Conservation (phyloP, 2,888 invertebrate genomes). For the Eilema caniola region DNA sequence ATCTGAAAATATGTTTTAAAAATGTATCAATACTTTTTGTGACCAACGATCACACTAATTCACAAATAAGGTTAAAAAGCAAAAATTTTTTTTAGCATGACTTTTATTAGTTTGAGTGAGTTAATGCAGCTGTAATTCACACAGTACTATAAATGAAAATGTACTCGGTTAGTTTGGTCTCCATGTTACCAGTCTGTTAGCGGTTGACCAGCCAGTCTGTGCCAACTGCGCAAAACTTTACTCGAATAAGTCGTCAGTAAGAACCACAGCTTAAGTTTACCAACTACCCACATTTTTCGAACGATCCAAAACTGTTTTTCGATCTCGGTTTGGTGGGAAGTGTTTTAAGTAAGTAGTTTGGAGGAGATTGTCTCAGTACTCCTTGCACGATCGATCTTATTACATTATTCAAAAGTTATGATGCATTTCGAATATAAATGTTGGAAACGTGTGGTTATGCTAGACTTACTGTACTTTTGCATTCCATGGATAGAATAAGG, state of each 20-base stretch:
- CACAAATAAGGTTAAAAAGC: too few relatives aligned
- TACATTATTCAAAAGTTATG: neutral
- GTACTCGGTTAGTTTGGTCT: slow-evolving; percentile 2
- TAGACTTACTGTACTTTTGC: too few relatives aligned
- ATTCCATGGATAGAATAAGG: neutral
- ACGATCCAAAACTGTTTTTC: slow-evolving; percentile 43
- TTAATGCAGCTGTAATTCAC: neutral
- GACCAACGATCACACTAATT: too few relatives aligned
- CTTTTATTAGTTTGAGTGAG: neutral
- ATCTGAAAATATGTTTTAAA: too few relatives aligned
- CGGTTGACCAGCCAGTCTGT: slow-evolving; percentile 37
- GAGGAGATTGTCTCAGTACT: slow-evolving; percentile 2
- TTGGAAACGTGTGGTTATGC: neutral
- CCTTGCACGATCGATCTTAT: neutral
- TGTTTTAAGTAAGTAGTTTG: slow-evolving; percentile 32
- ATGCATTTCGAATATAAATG: neutral
- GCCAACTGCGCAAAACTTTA: slow-evolving; percentile 44
- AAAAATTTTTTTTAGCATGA: neutral
- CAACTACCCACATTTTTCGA: slow-evolving; percentile 44
- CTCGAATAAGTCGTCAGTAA: slow-evolving; percentile 42
- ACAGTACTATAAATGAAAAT: neutral
- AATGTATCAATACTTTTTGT: too few relatives aligned
- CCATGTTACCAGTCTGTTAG: slow-evolving; percentile 27
- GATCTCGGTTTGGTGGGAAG: slow-evolving; percentile 23
- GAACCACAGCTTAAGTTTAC: slow-evolving; percentile 39